A percentile compares a stretch with the other conserved stretches of the same genome.
phyloP scores from a whole-genome alignment of 2,888 invertebrate species.

The Dynastes grantii region DNA sequence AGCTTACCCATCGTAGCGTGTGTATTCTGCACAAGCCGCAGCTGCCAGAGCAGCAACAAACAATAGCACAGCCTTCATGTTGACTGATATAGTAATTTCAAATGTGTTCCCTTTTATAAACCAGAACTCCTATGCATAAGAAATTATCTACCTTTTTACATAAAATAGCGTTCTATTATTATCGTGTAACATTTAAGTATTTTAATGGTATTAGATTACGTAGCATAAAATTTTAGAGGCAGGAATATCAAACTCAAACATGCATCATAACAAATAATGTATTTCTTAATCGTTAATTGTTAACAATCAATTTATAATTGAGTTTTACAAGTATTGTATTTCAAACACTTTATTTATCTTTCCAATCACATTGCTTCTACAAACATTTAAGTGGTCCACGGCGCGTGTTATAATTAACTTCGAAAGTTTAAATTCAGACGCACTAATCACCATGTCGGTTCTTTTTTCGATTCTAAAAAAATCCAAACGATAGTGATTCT shows the following conservation, averaged over 20 bases:
- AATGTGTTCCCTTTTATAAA: conserved; percentile 2
- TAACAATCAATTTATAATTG: neutral
- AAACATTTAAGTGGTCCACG: neutral
- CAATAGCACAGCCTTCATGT: conserved; percentile 33
- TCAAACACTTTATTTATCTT: conserved; percentile 7
- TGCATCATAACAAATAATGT: neutral
- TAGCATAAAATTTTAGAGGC: neutral
- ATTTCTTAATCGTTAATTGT: neutral
- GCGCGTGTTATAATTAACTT: neutral
- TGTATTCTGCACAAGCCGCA: conserved; percentile 4
- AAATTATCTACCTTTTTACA: conserved; percentile 13
- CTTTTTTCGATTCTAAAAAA: no score
- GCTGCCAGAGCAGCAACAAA: conserved; percentile 34
- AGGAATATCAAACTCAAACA: no score
- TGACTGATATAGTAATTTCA: conserved; percentile 1
- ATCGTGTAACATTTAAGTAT: conserved; percentile 4
- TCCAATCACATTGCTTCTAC: neutral
- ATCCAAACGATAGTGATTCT: no score
- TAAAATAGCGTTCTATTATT: neutral
- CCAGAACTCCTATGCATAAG: neutral
- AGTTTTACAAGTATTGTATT: conserved; percentile 1
- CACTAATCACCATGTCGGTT: no score
- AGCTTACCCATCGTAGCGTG: conserved; percentile 25
- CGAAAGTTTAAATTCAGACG: no score
- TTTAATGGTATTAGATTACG: conserved; percentile 8